Conservation (phyloP, 1,140 invertebrate species). For the Phthorimaea operculella region DNA sequence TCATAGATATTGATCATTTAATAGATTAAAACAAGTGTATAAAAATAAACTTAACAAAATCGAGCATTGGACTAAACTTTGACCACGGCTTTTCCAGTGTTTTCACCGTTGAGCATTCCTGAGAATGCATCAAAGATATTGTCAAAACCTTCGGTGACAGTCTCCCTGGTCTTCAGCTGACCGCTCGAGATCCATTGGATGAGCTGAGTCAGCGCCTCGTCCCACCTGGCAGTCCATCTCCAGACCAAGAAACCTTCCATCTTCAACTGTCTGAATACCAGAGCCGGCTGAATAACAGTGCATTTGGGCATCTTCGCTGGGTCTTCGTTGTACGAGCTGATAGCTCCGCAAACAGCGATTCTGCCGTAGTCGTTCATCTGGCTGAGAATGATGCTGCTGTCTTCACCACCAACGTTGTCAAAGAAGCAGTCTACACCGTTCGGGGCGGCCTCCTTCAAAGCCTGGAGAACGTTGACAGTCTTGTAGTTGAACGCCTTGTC, state of each 20-base stretch:
- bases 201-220: conserved; percentile 57
- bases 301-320: conserved; percentile 32
- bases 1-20: too few relatives aligned
- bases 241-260: conserved; percentile 58
- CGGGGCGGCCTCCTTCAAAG: conserved; percentile 68
- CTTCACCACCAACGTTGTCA: conserved; percentile 73
- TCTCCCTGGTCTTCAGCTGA: conserved; percentile 67
- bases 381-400: conserved; percentile 69
- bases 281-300: conserved; percentile 62
- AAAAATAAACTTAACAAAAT: background rate
- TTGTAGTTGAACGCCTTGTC: conserved; percentile 78
- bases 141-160: conserved; percentile 70
- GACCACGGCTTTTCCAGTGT: conserved; percentile 72
- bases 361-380: conserved; percentile 72
- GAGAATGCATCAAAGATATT: conserved; percentile 70
- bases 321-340: conserved; percentile 64
- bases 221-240: conserved; percentile 35
- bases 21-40: too few relatives aligned
- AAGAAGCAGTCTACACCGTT: conserved; percentile 74
- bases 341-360: conserved; percentile 72
- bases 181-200: conserved; percentile 65
- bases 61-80: conserved; percentile 43
- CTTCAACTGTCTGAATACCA: conserved; percentile 59
- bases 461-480: conserved; percentile 58
- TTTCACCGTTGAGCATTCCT: conserved; percentile 69